Conservation (phyloP, 2,113 vertebrate species). For the Aplodontia rufa region DNA sequence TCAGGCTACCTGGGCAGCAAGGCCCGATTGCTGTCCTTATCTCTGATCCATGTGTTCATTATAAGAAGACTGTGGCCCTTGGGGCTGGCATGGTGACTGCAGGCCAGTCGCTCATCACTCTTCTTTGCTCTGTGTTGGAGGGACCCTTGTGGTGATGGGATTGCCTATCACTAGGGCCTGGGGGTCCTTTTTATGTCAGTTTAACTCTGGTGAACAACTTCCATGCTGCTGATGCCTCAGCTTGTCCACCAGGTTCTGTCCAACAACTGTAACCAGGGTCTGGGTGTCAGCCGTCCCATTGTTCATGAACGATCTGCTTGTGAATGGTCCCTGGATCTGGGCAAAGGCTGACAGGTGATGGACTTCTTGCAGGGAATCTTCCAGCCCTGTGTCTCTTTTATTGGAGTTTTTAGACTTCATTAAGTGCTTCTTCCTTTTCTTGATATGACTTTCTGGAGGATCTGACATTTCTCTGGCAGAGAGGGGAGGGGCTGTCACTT, state of each 20-base stretch:
- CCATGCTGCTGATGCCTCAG: fast-evolving
- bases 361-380: background rate
- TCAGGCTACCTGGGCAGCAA: background rate
- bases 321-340: background rate
- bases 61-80: background rate
- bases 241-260: background rate
- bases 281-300: fast-evolving
- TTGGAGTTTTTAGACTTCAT: background rate
- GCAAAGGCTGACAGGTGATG: fast-evolving
- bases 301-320: fast-evolving
- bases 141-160: fast-evolving
- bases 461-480: background rate
- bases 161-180: fast-evolving
- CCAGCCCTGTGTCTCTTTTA: background rate
- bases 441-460: background rate
- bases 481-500: background rate
- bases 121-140: fast-evolving
- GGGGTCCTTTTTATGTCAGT: no score
- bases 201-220: fast-evolving
- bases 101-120: fast-evolving
- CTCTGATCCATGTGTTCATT: no score
- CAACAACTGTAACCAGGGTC: fast-evolving
- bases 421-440: background rate
- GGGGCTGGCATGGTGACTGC: no score
- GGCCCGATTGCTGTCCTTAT: fast-evolving